Base-by-base conservation (phyloP, 2,797 vertebrate species). In the Pitangus sulphuratus region DNA sequence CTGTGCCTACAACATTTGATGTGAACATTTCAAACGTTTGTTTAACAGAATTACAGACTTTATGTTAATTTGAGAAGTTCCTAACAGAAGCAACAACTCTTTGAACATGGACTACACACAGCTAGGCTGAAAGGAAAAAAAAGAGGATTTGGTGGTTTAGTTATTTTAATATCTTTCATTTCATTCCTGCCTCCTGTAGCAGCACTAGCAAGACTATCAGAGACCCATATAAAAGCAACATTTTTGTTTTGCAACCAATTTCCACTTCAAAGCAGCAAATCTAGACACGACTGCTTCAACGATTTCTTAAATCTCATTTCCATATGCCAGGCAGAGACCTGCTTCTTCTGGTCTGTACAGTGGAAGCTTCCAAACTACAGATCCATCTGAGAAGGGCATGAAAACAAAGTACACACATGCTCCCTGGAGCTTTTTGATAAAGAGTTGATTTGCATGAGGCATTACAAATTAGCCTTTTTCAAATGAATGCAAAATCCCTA, bases 231-330 rank as follows among this genome's bases (percentile, higher is more conserved):
- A 83, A 96, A 96, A 75, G 47, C 83, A 86, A 69, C 47, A 82
- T 64, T 66, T 93, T 86, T 93, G 72, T 92, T 94, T 92, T 79
- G 70, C 72, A 95, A 84, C 33, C 57, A 2, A 83, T 95, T 92
- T 94, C 78, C 87, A 97, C 92, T 96, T 95, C 92, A 94, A 93
- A 96, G 88, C 54, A 69, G 75, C n/a, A 93, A 84, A 89, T 69
- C 69, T 24, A 91, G 82, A 68, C 86, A 62, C 70, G 21, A 25
- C 33, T 78, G 28, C 47, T 54, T 50, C 54, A 95, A 91, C 31
- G 15, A 64, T 65, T 74, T 65, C 94, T 87, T 62, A 75, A 64
- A 89, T 66, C 84, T 91, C 61, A 90, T 83, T 93, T 94, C 93
- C 91, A 88, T 39, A 64, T 16, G 71, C 78, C 53, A 78, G 42